phyloP scores from a whole-genome alignment of 2,888 invertebrate genomes.

The Synanthedon myopaeformis region DNA sequence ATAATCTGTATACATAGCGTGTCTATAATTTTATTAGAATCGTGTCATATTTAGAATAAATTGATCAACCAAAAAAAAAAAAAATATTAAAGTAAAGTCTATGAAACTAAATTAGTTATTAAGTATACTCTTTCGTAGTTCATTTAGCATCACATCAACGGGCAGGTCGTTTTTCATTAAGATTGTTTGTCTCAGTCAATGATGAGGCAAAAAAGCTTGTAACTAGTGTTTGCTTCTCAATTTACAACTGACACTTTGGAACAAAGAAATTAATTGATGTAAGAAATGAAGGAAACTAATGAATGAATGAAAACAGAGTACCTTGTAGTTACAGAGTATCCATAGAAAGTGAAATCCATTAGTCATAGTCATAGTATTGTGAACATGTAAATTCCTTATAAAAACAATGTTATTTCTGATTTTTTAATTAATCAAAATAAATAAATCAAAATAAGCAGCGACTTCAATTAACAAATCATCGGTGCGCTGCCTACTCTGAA shows the following conservation, averaged over 20 bases:
- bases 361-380: too few species aligned
- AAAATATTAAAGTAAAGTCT: too few species aligned
- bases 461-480: too few species aligned
- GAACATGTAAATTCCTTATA: too few species aligned
- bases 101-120: constrained; percentile 29
- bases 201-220: constrained; percentile 26
- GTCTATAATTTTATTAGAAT: too few species aligned
- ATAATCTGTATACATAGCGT: too few species aligned
- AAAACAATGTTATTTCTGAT: too few species aligned
- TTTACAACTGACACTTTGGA: constrained; percentile 60
- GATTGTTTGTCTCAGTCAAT: constrained; percentile 47
- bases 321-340: constrained; percentile 13
- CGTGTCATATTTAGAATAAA: too few species aligned
- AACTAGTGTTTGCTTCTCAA: constrained; percentile 67
- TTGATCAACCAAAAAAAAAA: too few species aligned
- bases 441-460: too few species aligned
- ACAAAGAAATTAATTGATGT: constrained; percentile 69
- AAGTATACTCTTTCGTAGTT: constrained; percentile 43
- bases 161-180: constrained; percentile 54
- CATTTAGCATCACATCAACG: constrained; percentile 47
- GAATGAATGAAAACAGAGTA: constrained; percentile 36
- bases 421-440: too few species aligned
- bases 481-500: too few species aligned
- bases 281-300: constrained; percentile 57
- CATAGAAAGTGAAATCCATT: neutral